Evolutionary conservation across 2,797 vertebrate species (phyloP), one percentile per base, ranked within the genome.

Genomic region (Botia kubotai): DNA sequence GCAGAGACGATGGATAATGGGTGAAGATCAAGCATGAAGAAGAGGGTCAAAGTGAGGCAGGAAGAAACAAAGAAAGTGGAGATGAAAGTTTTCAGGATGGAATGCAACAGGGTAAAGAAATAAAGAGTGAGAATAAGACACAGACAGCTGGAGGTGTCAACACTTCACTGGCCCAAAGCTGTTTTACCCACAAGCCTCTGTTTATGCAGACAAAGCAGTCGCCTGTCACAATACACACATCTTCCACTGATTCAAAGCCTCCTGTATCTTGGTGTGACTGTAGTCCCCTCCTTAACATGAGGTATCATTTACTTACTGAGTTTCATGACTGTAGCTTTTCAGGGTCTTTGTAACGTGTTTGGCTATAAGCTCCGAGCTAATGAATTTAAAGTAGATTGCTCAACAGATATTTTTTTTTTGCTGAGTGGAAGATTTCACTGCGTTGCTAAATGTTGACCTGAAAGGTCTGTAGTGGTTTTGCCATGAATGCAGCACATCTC

Each of bases 91-190:
- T 52, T 43, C 8, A 10, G 33, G 33, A 33, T 33, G 4, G 33
- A 33, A 33, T 5, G 33, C 33, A 33, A 33, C 33, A 33, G 33
- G 39, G 63, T 86, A 89, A 79, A 83, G 86, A 88, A 86, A 88
- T 90, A 88, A 88, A 89, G 90, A 89, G 89, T 87, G 58, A 65
- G 33, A 26, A 65, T 63, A 21, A n/a, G 67, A 72, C 21, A 87
- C 86, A 92, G 93, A 94, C 93, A 94, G 93, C 93, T 94, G 93
- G 91, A 93, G 92, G 89, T 94, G 93, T 94, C 92, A 93, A 92
- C 93, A 79, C 92, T 81, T 82, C 70, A 84, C 88, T 77, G 83
- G 77, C 88, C 85, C 88, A 82, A 89, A 91, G 90, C 89, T 89
- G 78, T 87, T 87, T 84, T 86, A 86, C 57, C 74, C 60, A 86